Base-by-base conservation (phyloP, 2,888 invertebrate genomes). In the Chaitophorus viminalis region DNA sequence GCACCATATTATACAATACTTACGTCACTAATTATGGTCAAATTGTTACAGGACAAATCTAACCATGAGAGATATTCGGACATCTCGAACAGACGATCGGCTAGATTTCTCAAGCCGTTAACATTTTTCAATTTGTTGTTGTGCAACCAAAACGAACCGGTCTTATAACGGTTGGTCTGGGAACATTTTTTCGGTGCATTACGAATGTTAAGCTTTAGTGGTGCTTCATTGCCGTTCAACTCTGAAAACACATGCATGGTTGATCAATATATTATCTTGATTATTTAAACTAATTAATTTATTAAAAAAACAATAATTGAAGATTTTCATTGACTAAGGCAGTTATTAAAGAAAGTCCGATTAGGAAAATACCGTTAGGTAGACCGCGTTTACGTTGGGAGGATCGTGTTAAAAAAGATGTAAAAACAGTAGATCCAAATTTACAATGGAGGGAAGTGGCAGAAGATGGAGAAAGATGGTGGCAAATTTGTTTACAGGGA, bases 91-190 rank as follows among this genome's bases (percentile, higher is more conserved):
- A 79, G 31, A 74, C 79, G 70, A 29, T 87, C 46, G 9, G 74
- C 60, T 1, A 87, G 65, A 17, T 31, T 87, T 9, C 25, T 79
- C 54, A 87, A 60, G 14, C 86, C 86, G n/a, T 87, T 74, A 25
- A 87, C 74, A 39, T 74, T 52, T 39, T 60, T 65, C 21, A 87
- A 39, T 31, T 65, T 25, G 31, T 87, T 87, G 29, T 87, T 79
- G 60, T 79, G 79, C 54, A 87, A 31, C 79, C 79, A 87, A 79
- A 87, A 79, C 39, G 86, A 87, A 36, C 86, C 74, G 11, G 86
- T 87, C 60, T 3, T 54, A 31, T 87, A 87, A 18, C 86, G 86
- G 0, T 79, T 87, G 25, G 8, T 87, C 5, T 9, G 2, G 6
- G 0, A 11, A 17, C 17, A 31, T 87, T 79, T 87, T 9, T 72